A percentile compares a stretch with the other conserved stretches of the same genome.
Conservation (phyloP, 2,797 vertebrate species). For the Fundulus diaphanus region DNA sequence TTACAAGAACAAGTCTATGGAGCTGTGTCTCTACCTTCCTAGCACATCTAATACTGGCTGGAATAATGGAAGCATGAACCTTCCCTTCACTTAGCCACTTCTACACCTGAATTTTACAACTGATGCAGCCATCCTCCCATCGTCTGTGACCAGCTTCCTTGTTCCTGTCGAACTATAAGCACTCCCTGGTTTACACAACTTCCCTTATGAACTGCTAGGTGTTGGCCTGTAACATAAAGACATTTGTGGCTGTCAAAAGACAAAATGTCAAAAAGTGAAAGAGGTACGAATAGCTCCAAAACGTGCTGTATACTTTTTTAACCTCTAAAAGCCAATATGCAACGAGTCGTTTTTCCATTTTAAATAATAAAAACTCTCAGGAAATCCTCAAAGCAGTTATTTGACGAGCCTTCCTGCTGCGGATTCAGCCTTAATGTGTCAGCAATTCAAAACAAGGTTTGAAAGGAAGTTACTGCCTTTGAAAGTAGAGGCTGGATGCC, state of each 20-base stretch:
- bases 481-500: slow-evolving; percentile 39
- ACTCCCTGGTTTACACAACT: background rate
- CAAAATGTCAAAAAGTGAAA: background rate
- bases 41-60: background rate
- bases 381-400: slow-evolving; percentile 1
- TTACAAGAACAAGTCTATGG: too few species aligned
- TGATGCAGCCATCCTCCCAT: background rate
- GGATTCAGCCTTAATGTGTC: background rate
- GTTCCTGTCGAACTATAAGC: background rate
- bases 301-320: background rate
- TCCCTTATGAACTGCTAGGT: background rate
- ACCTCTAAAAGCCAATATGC: background rate
- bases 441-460: slow-evolving; percentile 15
- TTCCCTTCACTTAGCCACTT: too few species aligned
- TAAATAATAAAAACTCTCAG: background rate
- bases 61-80: background rate
- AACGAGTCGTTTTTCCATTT: background rate
- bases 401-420: background rate
- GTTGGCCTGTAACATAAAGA: background rate
- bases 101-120: too few species aligned
- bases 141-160: background rate
- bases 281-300: background rate
- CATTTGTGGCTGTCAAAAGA: background rate
- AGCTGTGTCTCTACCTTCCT: background rate
- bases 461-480: slow-evolving; percentile 15